These are phyloP conservation scores for Colistium nudipinnis DNA, from an alignment of 2,113 vertebrate species.

Conservation along the genomic window DNA sequence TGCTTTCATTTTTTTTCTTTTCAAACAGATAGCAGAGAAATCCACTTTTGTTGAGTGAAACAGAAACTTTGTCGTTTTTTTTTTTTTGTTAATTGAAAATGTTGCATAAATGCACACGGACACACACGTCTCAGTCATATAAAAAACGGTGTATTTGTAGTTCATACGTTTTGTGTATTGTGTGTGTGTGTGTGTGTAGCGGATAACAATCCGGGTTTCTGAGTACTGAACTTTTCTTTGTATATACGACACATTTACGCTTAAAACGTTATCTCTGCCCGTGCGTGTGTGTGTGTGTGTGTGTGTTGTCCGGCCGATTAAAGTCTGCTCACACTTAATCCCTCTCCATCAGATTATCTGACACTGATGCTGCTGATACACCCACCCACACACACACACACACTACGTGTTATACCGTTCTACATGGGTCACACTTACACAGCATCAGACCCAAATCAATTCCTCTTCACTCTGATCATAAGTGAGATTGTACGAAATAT, in stretches of 20 bases:
- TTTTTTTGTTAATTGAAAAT: too few relatives aligned
- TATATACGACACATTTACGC: background rate
- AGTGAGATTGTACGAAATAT: too few relatives aligned
- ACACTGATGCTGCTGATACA: conserved; percentile 63
- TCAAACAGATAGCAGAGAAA: conserved; percentile 4
- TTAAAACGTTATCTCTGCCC: background rate
- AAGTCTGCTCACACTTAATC: conserved; percentile 67
- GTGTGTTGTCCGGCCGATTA: conserved; percentile 19
- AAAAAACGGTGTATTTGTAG: conserved; percentile 12
- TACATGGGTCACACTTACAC: background rate
- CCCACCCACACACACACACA: conserved; percentile 19
- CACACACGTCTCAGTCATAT: too few relatives aligned
- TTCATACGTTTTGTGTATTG: background rate
- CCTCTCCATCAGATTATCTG: conserved; percentile 71
- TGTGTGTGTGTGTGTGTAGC: background rate
- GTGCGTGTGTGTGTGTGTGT: background rate
- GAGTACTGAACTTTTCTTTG: conserved; percentile 7
- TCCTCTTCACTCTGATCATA: too few relatives aligned
- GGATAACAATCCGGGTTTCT: background rate
- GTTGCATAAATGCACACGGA: too few relatives aligned
- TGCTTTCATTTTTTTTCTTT: conserved; percentile 34
- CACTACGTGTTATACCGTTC: too few relatives aligned
- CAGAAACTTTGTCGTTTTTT: background rate
- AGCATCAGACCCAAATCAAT: background rate
- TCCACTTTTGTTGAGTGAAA: background rate